A percentile compares a stretch with the other conserved stretches of the same genome.
Conservation (phyloP, 2,888 invertebrate species). For the Brachypterus glaber region DNA sequence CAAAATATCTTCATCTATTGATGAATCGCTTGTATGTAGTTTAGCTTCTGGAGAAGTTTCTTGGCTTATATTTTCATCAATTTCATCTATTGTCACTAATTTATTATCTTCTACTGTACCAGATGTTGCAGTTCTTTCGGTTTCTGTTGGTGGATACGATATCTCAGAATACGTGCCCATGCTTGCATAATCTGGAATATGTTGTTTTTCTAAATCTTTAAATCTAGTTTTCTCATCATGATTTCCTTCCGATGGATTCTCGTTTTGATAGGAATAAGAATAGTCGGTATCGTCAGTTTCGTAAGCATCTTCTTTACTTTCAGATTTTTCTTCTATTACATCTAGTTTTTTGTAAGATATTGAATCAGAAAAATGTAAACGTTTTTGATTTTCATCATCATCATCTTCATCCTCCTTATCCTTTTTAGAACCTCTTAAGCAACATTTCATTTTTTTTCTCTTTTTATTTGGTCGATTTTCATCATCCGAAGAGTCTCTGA, state of each 20-base stretch:
- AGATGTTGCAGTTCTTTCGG: not conserved
- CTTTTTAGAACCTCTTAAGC: conserved; percentile 5
- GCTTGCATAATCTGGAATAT: conserved; percentile 33
- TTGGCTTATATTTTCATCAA: conserved; percentile 11
- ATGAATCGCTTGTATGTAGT: too few relatives aligned
- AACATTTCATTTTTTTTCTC: conserved; percentile 9
- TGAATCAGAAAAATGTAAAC: too few relatives aligned
- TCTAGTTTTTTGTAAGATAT: conserved; percentile 8
- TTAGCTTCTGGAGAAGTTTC: conserved; percentile 9
- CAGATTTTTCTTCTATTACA: conserved; percentile 9
- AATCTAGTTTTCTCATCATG: conserved; percentile 11
- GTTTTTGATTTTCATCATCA: too few relatives aligned
- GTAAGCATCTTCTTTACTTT: conserved; percentile 11
- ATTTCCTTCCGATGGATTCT: conserved; percentile 1
- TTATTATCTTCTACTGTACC: conserved; percentile 2
- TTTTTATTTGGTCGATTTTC: conserved; percentile 18
- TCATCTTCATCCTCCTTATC: conserved; percentile 10
- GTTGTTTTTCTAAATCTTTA: conserved; percentile 35
- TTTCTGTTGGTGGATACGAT: conserved; percentile 8
- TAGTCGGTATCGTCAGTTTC: conserved; percentile 26
- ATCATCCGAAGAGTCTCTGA: conserved; percentile 34
- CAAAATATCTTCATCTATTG: too few relatives aligned
- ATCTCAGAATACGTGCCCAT: too few relatives aligned
- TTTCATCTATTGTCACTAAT: conserved; percentile 7
- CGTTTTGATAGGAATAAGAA: conserved; percentile 35